These are phyloP conservation scores for Dipodomys ordii DNA, from an alignment of 2,113 vertebrate genomes.

Conservation along the genomic window DNA sequence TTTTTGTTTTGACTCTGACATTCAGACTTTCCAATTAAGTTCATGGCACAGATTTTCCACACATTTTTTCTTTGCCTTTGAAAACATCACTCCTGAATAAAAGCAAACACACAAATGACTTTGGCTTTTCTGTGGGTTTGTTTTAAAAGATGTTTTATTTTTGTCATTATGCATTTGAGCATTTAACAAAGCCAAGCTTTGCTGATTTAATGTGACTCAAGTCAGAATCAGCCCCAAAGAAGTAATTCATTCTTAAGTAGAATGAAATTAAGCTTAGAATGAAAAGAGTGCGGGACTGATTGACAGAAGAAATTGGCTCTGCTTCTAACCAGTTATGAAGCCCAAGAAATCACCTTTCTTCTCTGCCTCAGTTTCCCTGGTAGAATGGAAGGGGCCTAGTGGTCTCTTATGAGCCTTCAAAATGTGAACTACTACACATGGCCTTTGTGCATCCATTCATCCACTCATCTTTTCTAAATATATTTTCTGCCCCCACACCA, in stretches of 20 bases:
- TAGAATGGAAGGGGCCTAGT: background rate
- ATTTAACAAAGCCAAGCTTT: conserved; percentile 52
- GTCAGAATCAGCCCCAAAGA: conserved; percentile 46
- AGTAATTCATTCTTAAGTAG: conserved; percentile 36
- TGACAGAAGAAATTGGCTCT: background rate
- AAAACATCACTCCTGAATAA: conserved; percentile 44
- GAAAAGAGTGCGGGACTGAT: background rate
- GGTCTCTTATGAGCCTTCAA: background rate
- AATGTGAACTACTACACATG: background rate
- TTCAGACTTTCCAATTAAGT: conserved; percentile 47
- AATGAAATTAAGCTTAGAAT: conserved; percentile 33
- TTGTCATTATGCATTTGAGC: conserved; percentile 29
- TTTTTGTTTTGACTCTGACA: conserved; percentile 30
- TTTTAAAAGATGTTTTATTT: conserved; percentile 51
- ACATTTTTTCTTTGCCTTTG: background rate
- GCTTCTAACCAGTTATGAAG: background rate
- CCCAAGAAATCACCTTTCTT: background rate
- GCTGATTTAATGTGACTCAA: conserved; percentile 43
- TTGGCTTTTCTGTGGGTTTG: conserved; percentile 14
- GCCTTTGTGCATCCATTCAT: background rate
- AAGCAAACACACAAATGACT: conserved; percentile 46
- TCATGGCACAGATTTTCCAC: background rate
- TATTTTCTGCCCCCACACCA: background rate
- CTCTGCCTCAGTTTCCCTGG: background rate
- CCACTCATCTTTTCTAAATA: conserved; percentile 6